Base-by-base conservation (phyloP, 2,797 vertebrate species). In the Antennarius maculatus region DNA sequence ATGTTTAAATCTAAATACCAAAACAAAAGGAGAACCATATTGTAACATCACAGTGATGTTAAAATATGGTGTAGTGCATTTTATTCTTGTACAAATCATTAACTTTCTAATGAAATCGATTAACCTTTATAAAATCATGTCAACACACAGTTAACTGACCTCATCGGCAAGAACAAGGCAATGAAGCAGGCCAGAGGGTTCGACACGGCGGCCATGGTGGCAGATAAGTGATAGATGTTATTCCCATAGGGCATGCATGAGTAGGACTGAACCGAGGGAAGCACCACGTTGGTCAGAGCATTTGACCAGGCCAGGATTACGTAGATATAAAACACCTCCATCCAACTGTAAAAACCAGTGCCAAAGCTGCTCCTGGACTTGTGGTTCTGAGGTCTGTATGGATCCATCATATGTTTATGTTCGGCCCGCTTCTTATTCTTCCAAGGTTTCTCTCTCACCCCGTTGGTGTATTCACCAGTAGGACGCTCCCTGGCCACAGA, bases 101-200 rank as follows among this genome's bases (percentile, higher is more conserved):
- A 5, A 15, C 13, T 42, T 15, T 13, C 12, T 42, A 42, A 42
- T 13, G 14, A 15, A 15, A 42, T 42, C 3, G 42, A 14, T 43
- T 13, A 43, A 43, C 42, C 6, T 8, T 27, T 8, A 12, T 5
- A 10, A 2, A 9, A 17, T 7, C 1, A 3, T 8, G 37, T 16
- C 18, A 13, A 7, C 84, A 29, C 5, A 9, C 34, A 2, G 8
- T 12, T 9, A n/a, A 56, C 85, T 85, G 52, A 95, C 94, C 94
- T 91, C 75, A 88, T 75, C 3, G 92, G 91, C 42, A 93, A 61
- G 83, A 93, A 93, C 91, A 94, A 83, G 56, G 94, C 92, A 7
- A 95, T 80, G 80, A 94, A 93, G 76, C 95, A 94, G 43, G 94
- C 94, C 13, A 94, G 63, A 0, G 95, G 95, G 80, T 95, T 95